These are phyloP conservation scores for Meloe dianella DNA, from an alignment of 2,888 invertebrate species.

Conservation along the genomic window DNA sequence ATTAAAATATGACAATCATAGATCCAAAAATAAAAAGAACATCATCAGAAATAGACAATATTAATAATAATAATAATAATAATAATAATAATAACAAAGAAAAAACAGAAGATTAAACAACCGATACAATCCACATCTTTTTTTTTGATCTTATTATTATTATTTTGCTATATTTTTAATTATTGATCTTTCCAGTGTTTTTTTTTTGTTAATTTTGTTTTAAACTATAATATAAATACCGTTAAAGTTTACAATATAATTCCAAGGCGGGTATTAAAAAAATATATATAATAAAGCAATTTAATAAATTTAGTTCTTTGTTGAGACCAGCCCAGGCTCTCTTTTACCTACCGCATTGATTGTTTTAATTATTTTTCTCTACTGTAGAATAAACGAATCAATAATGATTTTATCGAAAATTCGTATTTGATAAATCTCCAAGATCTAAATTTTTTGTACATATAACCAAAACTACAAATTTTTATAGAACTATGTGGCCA, in stretches of 20 bases:
- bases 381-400: not conserved
- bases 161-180: not conserved
- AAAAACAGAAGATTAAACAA: not conserved
- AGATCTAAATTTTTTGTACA: too few species aligned
- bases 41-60: too few species aligned
- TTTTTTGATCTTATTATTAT: not conserved
- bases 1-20: not conserved
- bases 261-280: not conserved
- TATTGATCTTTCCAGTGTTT: not conserved
- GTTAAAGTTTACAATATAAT: not conserved
- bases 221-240: constrained; percentile 4
- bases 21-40: not conserved
- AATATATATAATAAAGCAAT: constrained; percentile 1
- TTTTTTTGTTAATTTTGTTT: not conserved
- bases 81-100: not conserved
- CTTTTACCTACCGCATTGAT: constrained; percentile 7
- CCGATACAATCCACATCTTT: not conserved
- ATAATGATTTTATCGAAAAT: not conserved
- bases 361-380: constrained; percentile 1
- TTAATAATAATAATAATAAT: too few species aligned
- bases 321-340: not conserved
- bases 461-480: too few species aligned
- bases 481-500: too few species aligned
- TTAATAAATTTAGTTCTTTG: constrained; percentile 7
- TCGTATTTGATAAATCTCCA: not conserved